Evolutionary conservation across 1,140 invertebrate species (phyloP).

Genomic region (Lepidostoma basale): DNA sequence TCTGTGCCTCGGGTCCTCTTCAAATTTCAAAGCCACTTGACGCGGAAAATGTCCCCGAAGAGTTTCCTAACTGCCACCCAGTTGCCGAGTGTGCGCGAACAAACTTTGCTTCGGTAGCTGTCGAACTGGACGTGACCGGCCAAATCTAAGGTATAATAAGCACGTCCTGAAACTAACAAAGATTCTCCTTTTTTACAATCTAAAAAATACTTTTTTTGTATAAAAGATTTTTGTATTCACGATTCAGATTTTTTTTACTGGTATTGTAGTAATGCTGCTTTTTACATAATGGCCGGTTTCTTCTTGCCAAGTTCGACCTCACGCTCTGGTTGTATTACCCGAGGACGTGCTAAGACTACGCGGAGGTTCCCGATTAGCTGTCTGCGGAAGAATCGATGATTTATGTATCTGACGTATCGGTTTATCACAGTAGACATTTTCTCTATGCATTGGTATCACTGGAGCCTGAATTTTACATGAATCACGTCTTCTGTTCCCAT

Average conservation of each 20-base stretch:
- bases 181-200: too few species aligned
- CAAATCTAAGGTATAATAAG: too few species aligned
- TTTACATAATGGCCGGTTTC: too few species aligned
- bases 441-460: neutral
- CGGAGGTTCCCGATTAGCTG: neutral
- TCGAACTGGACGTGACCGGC: neutral
- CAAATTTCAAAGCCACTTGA: neutral
- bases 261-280: too few species aligned
- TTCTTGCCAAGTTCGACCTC: neutral
- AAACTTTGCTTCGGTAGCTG: neutral
- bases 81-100: constrained; percentile 2
- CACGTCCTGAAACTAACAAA: constrained; percentile 1
- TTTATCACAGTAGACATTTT: constrained; percentile 4
- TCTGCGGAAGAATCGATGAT: constrained; percentile 4
- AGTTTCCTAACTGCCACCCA: constrained; percentile 12
- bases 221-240: too few species aligned
- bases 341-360: neutral
- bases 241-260: neutral
- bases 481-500: neutral
- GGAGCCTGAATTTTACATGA: neutral
- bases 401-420: neutral
- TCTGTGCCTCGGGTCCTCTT: too few species aligned
- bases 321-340: neutral
- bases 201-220: too few species aligned
- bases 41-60: neutral